These are phyloP conservation scores for Drosophila bocki DNA, from an alignment of 1,140 invertebrate genomes.

Conservation along the genomic window DNA sequence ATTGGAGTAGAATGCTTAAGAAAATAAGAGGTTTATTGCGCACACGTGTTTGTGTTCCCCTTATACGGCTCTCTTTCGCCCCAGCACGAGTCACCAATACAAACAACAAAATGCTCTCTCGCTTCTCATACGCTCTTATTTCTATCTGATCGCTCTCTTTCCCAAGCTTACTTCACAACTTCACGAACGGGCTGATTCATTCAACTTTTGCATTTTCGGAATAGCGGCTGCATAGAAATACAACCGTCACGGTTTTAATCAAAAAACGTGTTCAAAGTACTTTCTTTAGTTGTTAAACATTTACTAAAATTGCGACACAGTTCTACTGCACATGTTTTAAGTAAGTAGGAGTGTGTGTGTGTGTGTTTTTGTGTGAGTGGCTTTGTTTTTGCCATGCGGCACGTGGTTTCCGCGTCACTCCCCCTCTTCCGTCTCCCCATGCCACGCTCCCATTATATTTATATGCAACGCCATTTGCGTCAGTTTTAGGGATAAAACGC, in stretches of 20 bases:
- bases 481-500: conserved; percentile 46
- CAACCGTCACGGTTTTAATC: conserved; percentile 7
- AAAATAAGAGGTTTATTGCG: not conserved
- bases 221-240: conserved; percentile 53
- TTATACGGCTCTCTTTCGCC: conserved; percentile 13
- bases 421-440: not conserved
- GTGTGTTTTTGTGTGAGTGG: conserved; percentile 14
- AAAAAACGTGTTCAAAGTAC: conserved; percentile 22
- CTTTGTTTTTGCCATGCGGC: conserved; percentile 33
- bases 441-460: conserved; percentile 4
- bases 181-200: conserved; percentile 45
- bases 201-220: conserved; percentile 75
- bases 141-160: conserved; percentile 19
- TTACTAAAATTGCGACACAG: conserved; percentile 51
- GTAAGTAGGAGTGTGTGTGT: conserved; percentile 54
- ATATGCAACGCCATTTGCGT: conserved; percentile 51
- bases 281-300: conserved; percentile 17
- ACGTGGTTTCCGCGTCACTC: conserved; percentile 44
- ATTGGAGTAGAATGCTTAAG: not conserved
- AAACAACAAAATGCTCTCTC: conserved; percentile 20
- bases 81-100: conserved; percentile 15
- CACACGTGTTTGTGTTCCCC: conserved; percentile 33
- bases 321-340: conserved; percentile 68
- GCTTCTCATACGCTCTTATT: conserved; percentile 1
- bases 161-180: conserved; percentile 47